Conservation (phyloP, 2,113 vertebrate genomes). For the Xyliphius kryptos region DNA sequence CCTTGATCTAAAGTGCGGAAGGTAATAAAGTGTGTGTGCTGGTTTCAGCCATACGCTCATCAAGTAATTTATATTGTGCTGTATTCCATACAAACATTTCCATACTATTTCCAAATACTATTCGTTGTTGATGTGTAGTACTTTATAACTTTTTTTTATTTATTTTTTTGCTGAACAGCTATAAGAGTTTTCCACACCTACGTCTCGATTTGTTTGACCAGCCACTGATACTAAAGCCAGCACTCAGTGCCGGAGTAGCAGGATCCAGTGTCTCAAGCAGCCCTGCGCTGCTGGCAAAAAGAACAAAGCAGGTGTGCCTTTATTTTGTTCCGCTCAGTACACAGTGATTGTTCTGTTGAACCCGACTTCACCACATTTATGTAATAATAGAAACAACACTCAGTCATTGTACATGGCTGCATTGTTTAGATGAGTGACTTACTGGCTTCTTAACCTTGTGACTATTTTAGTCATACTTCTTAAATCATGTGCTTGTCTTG, state of each 20-base stretch:
- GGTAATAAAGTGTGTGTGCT: too few species aligned
- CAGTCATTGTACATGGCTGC: not conserved
- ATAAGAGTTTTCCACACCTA: slow-evolving; percentile 83
- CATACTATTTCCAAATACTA: too few species aligned
- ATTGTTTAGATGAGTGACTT: not conserved
- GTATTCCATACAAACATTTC: too few species aligned
- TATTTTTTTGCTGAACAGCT: slow-evolving; percentile 60
- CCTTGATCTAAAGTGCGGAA: too few species aligned
- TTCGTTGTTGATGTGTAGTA: too few species aligned
- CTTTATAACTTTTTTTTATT: too few species aligned
- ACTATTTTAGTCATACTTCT: not conserved
- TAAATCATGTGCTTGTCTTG: too few species aligned
- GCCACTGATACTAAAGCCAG: slow-evolving; percentile 73
- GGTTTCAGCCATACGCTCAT: too few species aligned
- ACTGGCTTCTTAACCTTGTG: not conserved
- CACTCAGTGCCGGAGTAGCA: slow-evolving; percentile 69
- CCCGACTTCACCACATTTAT: not conserved
- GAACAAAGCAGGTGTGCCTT: slow-evolving; percentile 85
- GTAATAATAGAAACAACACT: not conserved
- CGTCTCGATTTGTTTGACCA: slow-evolving; percentile 83
- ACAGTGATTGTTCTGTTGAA: not conserved
- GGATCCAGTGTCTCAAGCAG: slow-evolving; percentile 79
- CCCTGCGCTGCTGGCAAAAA: slow-evolving; percentile 89
- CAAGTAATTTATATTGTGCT: too few species aligned
- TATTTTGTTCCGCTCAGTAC: not conserved